Base-by-base conservation (phyloP, 2,797 vertebrate genomes). In the Tarsius wallacei region DNA sequence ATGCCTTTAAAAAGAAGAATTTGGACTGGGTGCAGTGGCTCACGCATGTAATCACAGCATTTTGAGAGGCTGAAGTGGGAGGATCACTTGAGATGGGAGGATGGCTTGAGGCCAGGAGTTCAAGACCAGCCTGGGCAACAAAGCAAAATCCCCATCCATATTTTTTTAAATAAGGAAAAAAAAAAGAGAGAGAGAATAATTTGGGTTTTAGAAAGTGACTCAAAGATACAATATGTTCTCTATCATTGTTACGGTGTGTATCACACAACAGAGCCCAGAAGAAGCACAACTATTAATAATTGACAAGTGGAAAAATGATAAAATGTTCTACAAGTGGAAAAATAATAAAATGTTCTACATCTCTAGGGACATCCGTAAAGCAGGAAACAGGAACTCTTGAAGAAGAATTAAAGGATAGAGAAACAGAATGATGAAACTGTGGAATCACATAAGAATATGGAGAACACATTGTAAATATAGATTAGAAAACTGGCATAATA, bases 391-490 rank as follows among this genome's bases (percentile, higher is more conserved):
- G 73, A 12, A 28, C 33, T 55, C 83, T 70, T 15, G 47, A 55
- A 64, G 51, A 26, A 57, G 17, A 21, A 22, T 47, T 59, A 64
- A 90, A 90, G n/a, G 63, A n/a, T 0, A 90, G 61, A 70, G 47
- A 63, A 77, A 90, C 64, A 33, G 8, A 83, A 70, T 55, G 68
- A 59, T 83, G 59, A 61, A 94, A 86, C 57, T 71, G 7, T 64
- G 26, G 70, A 64, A 83, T 24, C 16, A 68, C 22, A 42, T 86
- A 80, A 42, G 21, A 73, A 87, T 51, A 24, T 42, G 24, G 9
- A 74, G 63, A 64, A 74, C 33, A 55, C n/a, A 90, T 91, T 82
- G 5, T 21, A 80, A 93, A 84, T 84, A 86, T 17, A 96, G 33
- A 64, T 87, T 78, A 57, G 28, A 74, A 90, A 96, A 70, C 22